Evolutionary conservation across 1,140 invertebrate species (phyloP), one percentile per base, ranked within the genome.

Genomic region (Leptinotarsa defecta): DNA sequence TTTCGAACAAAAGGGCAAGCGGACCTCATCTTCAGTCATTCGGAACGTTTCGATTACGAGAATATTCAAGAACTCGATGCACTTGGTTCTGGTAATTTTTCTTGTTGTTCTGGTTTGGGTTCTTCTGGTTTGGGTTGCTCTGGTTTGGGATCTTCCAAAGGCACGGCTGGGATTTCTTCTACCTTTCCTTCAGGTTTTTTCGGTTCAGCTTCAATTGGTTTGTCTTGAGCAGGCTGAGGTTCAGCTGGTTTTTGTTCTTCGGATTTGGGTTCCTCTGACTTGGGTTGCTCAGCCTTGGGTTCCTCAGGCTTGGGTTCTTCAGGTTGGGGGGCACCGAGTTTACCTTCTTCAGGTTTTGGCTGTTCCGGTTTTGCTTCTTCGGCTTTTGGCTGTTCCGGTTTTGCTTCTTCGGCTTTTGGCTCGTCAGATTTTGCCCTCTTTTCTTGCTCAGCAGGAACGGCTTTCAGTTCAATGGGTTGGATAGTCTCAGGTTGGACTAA

Each of bases 1-100:
- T 74, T 68, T 61, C 22, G 76, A 83, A 83, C 79, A 80, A 81
- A 77, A 77, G 82, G 78, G 77, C 82, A 82, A 83, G 81, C 80
- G 75, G 78, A 78, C 80, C 80, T 82, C 81, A 62, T 70, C 68
- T 78, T 78, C 76, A 79, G 76, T 78, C 71, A 75, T 72, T 77
- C 19, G 43, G 17, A 48, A 74, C 67, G 49, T 75, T 78, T 67
- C 70, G 73, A 20, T 48, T 8, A 11, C 6, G 24, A 20, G 20
- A 57, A 15, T 65, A 74, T 79, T 83, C 80, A 82, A 79, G 82
- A 82, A 80, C 81, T 83, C n/a, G 79, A 49, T 76, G 81, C 76
- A 81, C 81, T 81, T 19, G 79, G 75, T 80, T 81, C 78, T 68
- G 79, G 78, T 77, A 80, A 73, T 78, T 79, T 80, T 72, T 81